Evolutionary conservation across 2,797 vertebrate species (phyloP), one percentile per base, ranked within the genome.

Genomic region (Linurgus olivaceus): DNA sequence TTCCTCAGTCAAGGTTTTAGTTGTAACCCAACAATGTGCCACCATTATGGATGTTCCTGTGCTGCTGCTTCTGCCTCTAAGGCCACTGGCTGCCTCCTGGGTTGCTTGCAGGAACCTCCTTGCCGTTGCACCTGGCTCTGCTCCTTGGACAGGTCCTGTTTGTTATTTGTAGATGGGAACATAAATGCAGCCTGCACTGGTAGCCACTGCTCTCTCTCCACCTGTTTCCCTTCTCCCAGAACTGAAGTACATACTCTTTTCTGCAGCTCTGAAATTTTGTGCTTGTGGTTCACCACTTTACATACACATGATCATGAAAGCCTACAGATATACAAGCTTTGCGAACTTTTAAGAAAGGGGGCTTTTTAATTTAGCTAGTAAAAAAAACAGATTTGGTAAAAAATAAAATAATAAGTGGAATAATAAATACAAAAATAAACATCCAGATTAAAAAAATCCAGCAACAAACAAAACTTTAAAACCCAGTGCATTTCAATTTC

Each of bases 281-380:
- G 47, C 44, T 45, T 73, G 9, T 33, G 11, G 10, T 61, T 85
- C 52, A 77, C 33, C 33, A 26, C 17, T 82, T 88, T 17, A 29
- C 1, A 0, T 58, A 16, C 48, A 9, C 6, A 0, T 29, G 11
- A 33, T 15, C 8, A 1, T 12, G 17, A 48, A 59, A 82, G 33
- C 78, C 44, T 74, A 31, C 40, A 67, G 10, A 14, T 73, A 6
- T 0, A 52, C 12, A n/a, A 28, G 31, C 48, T 81, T 81, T 81
- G 58, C 48, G 33, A 17, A 48, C 23, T 42, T 63, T 20, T 52
- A 45, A 76, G 23, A 68, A 51, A 35, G 21, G 28, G 2, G 8
- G 3, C 8, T 66, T 88, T 78, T 55, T 10, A 14, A 33, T 81
- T 59, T 33, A 51, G 29, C 42, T 91, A 17, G n/a, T 51, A 17